A percentile compares a stretch with the other conserved stretches of the same genome.
phyloP scores from a whole-genome alignment of 1,140 invertebrate species.

The Galleria mellonella region DNA sequence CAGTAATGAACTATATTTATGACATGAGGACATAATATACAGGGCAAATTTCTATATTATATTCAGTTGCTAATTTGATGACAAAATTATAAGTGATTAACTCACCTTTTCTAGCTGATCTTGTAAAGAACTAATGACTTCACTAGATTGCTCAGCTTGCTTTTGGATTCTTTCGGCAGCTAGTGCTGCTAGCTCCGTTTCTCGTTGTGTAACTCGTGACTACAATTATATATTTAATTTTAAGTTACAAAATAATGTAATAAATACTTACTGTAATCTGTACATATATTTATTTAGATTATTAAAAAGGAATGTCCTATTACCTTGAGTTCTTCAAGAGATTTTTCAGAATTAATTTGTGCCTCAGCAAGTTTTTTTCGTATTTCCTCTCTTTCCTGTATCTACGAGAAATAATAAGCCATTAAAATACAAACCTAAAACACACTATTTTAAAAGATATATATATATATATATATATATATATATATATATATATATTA shows the following conservation, averaged over 20 bases:
- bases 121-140: constrained; percentile 49
- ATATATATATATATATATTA: no score
- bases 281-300: no score
- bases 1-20: no score
- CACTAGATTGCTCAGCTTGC: constrained; percentile 47
- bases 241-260: no score
- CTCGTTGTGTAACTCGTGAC: constrained; percentile 35
- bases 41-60: no score
- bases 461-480: neutral
- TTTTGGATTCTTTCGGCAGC: constrained; percentile 52
- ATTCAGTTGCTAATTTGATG: no score
- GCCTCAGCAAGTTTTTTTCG: constrained; percentile 58
- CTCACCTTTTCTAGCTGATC: constrained; percentile 49
- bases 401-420: constrained; percentile 46
- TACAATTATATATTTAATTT: constrained; percentile 10
- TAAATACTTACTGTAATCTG: no score
- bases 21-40: no score
- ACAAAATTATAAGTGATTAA: no score
- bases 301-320: neutral
- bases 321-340: constrained; percentile 42
- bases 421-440: neutral
- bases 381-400: constrained; percentile 65
- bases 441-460: neutral
- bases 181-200: constrained; percentile 43
- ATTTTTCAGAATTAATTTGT: constrained; percentile 36